phyloP scores from a whole-genome alignment of 2,113 vertebrate genomes.

The Takifugu bimaculatus region DNA sequence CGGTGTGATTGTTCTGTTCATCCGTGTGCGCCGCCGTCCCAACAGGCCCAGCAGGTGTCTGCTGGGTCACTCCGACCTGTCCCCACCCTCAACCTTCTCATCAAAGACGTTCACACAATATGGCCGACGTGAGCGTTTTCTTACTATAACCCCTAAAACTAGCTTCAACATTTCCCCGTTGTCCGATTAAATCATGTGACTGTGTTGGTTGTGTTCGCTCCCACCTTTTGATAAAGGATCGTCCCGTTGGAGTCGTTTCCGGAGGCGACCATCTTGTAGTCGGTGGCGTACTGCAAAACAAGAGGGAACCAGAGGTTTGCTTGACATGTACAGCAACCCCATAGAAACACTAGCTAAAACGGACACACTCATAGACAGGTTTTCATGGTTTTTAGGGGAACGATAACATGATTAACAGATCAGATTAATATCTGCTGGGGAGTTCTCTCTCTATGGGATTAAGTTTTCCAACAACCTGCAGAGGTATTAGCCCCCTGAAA shows the following conservation, averaged over 20 bases:
- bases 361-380: background rate
- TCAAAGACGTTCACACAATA: no score
- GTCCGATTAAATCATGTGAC: background rate
- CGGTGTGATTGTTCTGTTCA: conserved; percentile 2
- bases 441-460: no score
- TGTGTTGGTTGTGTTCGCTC: background rate
- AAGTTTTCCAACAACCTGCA: no score
- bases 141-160: no score
- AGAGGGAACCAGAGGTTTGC: conserved; percentile 14
- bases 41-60: background rate
- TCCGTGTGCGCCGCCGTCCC: background rate
- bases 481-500: no score
- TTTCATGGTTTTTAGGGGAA: background rate
- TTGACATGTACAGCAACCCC: background rate
- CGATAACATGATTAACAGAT: background rate
- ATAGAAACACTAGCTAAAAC: no score
- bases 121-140: no score
- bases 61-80: conserved; percentile 6
- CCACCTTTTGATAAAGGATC: conserved; percentile 83
- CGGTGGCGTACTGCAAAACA: conserved; percentile 83
- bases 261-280: conserved; percentile 75
- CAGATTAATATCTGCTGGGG: no score
- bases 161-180: no score
- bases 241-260: conserved; percentile 82
- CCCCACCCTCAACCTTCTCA: no score